Percentiles rank a stretch among this genome's conserved stretches.
phyloP scores from a whole-genome alignment of 2,797 vertebrate species.

The Microctenopoma steveboyesi region DNA sequence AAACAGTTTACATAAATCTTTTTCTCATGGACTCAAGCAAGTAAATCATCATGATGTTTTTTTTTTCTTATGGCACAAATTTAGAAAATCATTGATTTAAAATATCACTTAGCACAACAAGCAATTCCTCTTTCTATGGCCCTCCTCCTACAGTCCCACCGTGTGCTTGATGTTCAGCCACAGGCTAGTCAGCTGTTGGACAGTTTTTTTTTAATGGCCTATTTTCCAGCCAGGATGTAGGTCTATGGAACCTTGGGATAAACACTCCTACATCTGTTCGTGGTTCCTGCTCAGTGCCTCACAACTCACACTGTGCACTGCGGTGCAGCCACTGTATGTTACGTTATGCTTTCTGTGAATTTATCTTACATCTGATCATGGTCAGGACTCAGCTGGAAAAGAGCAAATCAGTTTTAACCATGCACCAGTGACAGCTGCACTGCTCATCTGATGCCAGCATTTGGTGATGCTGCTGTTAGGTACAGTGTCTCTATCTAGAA shows the following conservation, averaged over 20 bases:
- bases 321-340: conserved; percentile 32
- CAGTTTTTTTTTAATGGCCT: conserved; percentile 67
- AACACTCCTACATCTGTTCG: conserved; percentile 52
- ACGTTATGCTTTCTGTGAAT: conserved; percentile 10
- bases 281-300: conserved; percentile 37
- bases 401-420: conserved; percentile 32
- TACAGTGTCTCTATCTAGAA: not conserved
- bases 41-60: conserved; percentile 3
- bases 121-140: conserved; percentile 22
- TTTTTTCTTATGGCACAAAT: conserved; percentile 16
- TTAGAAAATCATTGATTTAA: conserved; percentile 39
- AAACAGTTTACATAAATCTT: conserved; percentile 10
- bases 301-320: conserved; percentile 21
- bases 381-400: conserved; percentile 18
- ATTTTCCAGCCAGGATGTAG: conserved; percentile 61
- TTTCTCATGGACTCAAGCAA: conserved; percentile 4
- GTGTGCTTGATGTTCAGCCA: conserved; percentile 72
- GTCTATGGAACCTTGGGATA: conserved; percentile 65
- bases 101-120: conserved; percentile 44
- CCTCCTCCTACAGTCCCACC: conserved; percentile 52
- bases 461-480: conserved; percentile 1
- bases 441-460: conserved; percentile 30
- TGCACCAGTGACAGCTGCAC: conserved; percentile 29
- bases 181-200: conserved; percentile 77
- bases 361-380: conserved; percentile 16